Evolutionary conservation across 2,797 vertebrate genomes (phyloP), one percentile per base, ranked within the genome.

Genomic region (Hoplostethus atlanticus): DNA sequence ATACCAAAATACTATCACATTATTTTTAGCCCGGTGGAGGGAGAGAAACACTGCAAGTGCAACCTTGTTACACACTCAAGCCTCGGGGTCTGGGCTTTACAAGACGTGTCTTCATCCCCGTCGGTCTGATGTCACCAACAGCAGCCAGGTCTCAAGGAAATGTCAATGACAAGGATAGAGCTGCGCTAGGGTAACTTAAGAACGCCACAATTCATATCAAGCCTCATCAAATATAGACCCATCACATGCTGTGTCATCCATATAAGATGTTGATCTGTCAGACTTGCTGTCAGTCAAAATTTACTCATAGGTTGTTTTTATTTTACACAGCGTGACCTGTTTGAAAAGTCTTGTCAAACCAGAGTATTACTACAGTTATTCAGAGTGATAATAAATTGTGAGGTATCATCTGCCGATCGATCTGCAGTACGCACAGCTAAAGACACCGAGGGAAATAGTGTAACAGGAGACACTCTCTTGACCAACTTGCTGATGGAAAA

Each of bases 1-100:
- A 92, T 89, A 89, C 89, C 80, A 89, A 90, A 91, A 93, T 92
- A 90, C 82, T 81, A 87, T 90, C 91, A 91, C 85, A 15, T 91
- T 93, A 93, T 93, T 93, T 93, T 93, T 91, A 93, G 87, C 75
- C 17, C 6, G 16, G 75, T 16, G 59, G 66, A 77, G 77, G 76
- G 87, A 75, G 83, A 85, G 88, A 91, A 90, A 89, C 81, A 91
- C 79, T 68, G 77, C 64, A 82, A 90, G 91, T 91, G 80, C 73
- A 90, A 91, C 85, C 89, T 89, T 89, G 91, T 83, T 81, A 64
- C 86, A 90, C 84, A 86, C 87, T 87, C 85, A 89, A 80, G 87
- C 87, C 85, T 63, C 6, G 3, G 28, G 44, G 65, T 70, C 73
- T 25, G 52, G 59, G 82, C 84, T 91, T 90, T 89, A 90, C 84